Conservation (phyloP, 2,113 vertebrate species). For the Cranoglanis bouderius region DNA sequence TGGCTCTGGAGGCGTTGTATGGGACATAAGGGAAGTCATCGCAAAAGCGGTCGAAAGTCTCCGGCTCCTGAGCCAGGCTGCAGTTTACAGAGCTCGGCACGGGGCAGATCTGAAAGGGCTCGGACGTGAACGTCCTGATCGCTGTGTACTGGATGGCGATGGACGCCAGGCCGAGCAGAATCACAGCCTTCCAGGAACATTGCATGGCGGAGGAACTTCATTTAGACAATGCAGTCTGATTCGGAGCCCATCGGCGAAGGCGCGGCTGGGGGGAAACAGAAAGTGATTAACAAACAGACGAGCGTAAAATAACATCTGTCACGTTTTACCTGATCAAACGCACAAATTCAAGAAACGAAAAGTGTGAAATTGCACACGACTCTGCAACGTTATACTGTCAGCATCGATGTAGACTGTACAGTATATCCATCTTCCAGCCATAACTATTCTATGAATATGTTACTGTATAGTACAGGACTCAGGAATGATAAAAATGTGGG, state of each 20-base stretch:
- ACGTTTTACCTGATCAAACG: neutral
- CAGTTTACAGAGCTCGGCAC: slow-evolving; percentile 75
- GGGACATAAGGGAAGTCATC: slow-evolving; percentile 77
- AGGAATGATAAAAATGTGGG: too few relatives aligned
- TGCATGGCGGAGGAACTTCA: slow-evolving; percentile 90
- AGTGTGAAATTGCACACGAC: neutral
- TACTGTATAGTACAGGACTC: neutral
- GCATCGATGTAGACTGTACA: too few relatives aligned
- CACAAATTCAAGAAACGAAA: too few relatives aligned
- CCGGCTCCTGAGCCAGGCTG: slow-evolving; percentile 72
- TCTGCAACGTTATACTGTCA: neutral
- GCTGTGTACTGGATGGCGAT: slow-evolving; percentile 93
- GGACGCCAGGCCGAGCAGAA: slow-evolving; percentile 89
- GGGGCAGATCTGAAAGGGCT: slow-evolving; percentile 81
- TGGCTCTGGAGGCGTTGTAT: slow-evolving; percentile 75
- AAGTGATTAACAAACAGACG: neutral
- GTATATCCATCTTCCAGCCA: neutral
- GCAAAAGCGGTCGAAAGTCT: slow-evolving; percentile 73
- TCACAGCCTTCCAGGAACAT: slow-evolving; percentile 95
- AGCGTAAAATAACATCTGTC: neutral
- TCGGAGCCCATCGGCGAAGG: slow-evolving; percentile 47
- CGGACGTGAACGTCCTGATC: slow-evolving; percentile 87
- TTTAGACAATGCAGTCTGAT: slow-evolving; percentile 62
- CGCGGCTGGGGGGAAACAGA: slow-evolving; percentile 29
- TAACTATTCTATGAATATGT: neutral